Conservation (phyloP, 2,113 vertebrate species). For the Mellivora capensis region DNA sequence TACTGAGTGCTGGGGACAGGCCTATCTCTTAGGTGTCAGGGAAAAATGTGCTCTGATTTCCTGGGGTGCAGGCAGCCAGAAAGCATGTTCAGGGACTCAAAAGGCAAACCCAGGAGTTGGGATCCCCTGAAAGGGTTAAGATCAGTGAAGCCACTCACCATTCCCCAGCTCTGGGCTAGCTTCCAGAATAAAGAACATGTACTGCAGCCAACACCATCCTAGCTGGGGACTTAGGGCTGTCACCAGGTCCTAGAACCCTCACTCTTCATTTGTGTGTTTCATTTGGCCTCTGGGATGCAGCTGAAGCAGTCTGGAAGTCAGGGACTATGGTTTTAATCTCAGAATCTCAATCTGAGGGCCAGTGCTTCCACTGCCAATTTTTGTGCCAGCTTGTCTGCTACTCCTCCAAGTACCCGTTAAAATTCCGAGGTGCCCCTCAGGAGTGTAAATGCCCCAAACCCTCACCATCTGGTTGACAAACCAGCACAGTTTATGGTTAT, state of each 20-base stretch:
- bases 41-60: conserved; percentile 75
- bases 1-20: conserved; percentile 70
- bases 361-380: not conserved
- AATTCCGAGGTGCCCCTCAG: not conserved
- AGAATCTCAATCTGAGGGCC: conserved; percentile 31
- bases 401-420: not conserved
- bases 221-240: conserved; percentile 30
- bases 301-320: conserved; percentile 39
- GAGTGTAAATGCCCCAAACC: not conserved
- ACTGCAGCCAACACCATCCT: not conserved
- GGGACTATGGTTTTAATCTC: conserved; percentile 30
- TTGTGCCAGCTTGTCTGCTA: not conserved
- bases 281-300: conserved; percentile 46
- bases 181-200: conserved; percentile 51
- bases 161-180: conserved; percentile 47
- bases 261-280: conserved; percentile 52
- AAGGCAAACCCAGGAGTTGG: conserved; percentile 51
- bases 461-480: conserved; percentile 4
- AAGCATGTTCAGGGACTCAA: conserved; percentile 59
- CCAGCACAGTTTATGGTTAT: not conserved
- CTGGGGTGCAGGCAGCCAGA: conserved; percentile 59
- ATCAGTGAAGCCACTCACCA: conserved; percentile 57
- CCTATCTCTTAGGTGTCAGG: conserved; percentile 72
- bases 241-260: conserved; percentile 43
- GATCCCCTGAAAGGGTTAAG: conserved; percentile 58